Base-by-base conservation (phyloP, 2,113 vertebrate genomes). In the Poeciliopsis prolifica region DNA sequence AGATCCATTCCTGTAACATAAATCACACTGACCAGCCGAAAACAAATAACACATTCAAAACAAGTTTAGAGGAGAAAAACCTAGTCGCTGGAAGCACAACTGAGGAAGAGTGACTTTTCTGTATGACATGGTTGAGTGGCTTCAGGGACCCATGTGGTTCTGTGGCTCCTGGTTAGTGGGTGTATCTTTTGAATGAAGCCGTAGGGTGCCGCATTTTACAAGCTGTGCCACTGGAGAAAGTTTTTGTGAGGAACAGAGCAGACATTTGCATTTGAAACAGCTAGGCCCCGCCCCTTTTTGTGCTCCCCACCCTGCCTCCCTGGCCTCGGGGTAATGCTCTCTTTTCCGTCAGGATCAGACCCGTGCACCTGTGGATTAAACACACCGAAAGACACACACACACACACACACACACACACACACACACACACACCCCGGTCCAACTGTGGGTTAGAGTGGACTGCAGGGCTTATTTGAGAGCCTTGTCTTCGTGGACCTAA, bases 231-330 rank as follows among this genome's bases (percentile, higher is more conserved):
- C 89, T 79, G 88, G 87, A 89, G 79, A 80, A 84, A 73, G 84
- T 88, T 93, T 92, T 89, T 91, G 87, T 90, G 81, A 67, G 72
- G 83, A 86, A 72, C 81, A 79, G 82, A 80, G 83, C 64, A 84
- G 81, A 48, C 75, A 95, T 95, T 95, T 92, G 93, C 93, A 95
- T 94, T 92, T 94, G 90, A 95, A 95, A 93, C 87, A 80, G 86
- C 81, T 19, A 66, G 68, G 83, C 84, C 83, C 81, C 74, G 80
- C 87, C 89, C 87, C 88, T 75, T 78, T 74, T 70, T 77, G 82
- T 86, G 83, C 87, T 65, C 72, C 88, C 74, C 78, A 77, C 85
- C 62, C 85, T 86, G 85, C 86, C 83, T 92, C 87, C 51, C 64
- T 88, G 85, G 89, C 93, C 92, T 73, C 42, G 30, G 92, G 92